Conservation (phyloP, 2,113 vertebrate species). For the Nothobranchius furzeri region DNA sequence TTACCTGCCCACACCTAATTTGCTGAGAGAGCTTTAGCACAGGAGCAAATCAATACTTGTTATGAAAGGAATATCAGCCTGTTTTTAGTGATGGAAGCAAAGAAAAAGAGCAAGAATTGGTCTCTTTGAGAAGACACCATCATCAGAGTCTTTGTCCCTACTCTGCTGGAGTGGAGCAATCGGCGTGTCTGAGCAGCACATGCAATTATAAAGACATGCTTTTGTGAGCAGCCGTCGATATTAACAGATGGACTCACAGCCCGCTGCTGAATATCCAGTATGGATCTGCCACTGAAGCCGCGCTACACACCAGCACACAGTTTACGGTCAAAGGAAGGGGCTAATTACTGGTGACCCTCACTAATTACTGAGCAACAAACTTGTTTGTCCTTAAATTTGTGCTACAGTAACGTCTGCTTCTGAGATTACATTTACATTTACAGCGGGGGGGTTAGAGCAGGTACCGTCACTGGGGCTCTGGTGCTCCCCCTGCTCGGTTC, state of each 20-base stretch:
- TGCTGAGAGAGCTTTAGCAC: constrained; percentile 33
- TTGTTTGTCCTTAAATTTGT: neutral
- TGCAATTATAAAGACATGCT: constrained; percentile 60
- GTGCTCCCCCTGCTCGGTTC: too few relatives aligned
- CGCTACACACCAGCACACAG: neutral
- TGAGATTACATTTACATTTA: neutral
- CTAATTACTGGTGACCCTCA: constrained; percentile 22
- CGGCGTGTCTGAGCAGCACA: constrained; percentile 16
- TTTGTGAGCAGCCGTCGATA: constrained; percentile 39
- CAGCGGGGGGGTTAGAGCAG: too few relatives aligned
- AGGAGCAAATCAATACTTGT: constrained; percentile 36
- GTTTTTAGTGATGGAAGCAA: constrained; percentile 19
- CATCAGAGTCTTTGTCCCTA: constrained; percentile 3
- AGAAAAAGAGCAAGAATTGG: neutral
- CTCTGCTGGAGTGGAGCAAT: constrained; percentile 7
- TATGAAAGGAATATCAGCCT: constrained; percentile 39
- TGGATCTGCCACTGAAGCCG: constrained; percentile 9
- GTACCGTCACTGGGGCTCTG: too few relatives aligned
- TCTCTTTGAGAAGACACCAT: neutral
- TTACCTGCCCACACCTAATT: constrained; percentile 9
- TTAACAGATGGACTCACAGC: constrained; percentile 20
- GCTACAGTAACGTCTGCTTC: neutral
- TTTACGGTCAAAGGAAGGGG: constrained; percentile 5
- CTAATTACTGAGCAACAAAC: neutral
- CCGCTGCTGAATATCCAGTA: constrained; percentile 17